phyloP scores from a whole-genome alignment of 2,797 vertebrate species.

The Enteromius unitaeniatus region DNA sequence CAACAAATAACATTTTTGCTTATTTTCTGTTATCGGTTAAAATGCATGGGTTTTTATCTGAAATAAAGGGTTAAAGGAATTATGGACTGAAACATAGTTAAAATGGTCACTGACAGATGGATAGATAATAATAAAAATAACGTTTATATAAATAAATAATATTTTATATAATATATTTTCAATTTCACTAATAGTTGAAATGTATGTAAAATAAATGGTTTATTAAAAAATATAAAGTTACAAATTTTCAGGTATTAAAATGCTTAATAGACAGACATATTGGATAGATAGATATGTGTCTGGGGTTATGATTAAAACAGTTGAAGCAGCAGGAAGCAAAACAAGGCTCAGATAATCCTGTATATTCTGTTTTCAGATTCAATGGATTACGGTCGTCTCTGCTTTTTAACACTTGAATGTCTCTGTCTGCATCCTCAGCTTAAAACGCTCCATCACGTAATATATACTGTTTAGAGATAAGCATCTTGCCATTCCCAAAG shows the following conservation, averaged over 20 bases:
- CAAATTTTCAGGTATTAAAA: neutral
- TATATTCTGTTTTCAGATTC: constrained; percentile 61
- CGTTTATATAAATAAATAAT: too few relatives aligned
- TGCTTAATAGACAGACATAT: neutral
- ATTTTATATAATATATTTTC: too few relatives aligned
- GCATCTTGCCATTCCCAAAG: neutral
- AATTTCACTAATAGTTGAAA: neutral
- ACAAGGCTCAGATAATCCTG: constrained; percentile 66
- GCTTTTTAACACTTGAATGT: constrained; percentile 12
- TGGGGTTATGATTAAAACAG: constrained; percentile 60
- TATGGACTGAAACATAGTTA: neutral
- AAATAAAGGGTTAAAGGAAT: neutral
- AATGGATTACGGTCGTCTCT: constrained; percentile 42
- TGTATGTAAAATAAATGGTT: neutral
- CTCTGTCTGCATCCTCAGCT: constrained; percentile 24
- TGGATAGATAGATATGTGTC: constrained; percentile 6
- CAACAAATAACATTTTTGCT: neutral
- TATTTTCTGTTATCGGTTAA: neutral
- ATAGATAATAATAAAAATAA: neutral
- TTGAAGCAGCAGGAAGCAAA: constrained; percentile 64
- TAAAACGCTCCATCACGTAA: constrained; percentile 19
- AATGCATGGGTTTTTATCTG: neutral
- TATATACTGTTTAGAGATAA: constrained; percentile 15
- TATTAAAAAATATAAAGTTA: neutral
- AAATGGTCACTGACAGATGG: neutral